Conservation (phyloP, 2,113 vertebrate genomes). For the Casuarius casuarius region DNA sequence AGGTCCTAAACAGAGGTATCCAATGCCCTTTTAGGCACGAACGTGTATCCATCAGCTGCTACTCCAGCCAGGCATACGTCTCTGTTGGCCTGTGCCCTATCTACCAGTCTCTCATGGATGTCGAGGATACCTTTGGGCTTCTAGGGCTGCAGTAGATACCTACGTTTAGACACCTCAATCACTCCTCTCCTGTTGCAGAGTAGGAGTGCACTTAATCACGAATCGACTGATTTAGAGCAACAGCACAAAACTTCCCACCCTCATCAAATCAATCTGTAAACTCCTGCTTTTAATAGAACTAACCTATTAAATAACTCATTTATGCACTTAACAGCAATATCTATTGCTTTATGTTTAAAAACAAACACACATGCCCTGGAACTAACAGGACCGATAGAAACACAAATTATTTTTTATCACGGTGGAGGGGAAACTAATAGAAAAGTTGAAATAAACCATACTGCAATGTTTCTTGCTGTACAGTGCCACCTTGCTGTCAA, state of each 20-base stretch:
- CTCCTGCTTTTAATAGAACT: background rate
- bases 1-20: background rate
- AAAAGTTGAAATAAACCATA: background rate
- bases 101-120: background rate
- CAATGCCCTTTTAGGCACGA: background rate
- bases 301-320: background rate
- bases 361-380: accelerated
- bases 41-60: background rate
- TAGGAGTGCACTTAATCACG: background rate
- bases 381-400: background rate
- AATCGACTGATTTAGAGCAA: background rate
- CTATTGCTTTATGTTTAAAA: background rate
- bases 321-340: background rate
- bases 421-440: background rate
- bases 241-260: background rate
- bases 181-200: background rate
- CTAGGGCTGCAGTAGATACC: accelerated
- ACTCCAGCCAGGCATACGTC: background rate
- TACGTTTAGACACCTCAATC: background rate
- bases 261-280: background rate
- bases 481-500: constrained; percentile 73
- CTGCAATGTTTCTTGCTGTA: background rate
- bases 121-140: background rate
- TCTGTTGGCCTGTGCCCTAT: background rate
- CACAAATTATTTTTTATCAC: background rate